Evolutionary conservation across 2,113 vertebrate species (phyloP), one percentile per base, ranked within the genome.

Genomic region (Cyprichromis sp.): DNA sequence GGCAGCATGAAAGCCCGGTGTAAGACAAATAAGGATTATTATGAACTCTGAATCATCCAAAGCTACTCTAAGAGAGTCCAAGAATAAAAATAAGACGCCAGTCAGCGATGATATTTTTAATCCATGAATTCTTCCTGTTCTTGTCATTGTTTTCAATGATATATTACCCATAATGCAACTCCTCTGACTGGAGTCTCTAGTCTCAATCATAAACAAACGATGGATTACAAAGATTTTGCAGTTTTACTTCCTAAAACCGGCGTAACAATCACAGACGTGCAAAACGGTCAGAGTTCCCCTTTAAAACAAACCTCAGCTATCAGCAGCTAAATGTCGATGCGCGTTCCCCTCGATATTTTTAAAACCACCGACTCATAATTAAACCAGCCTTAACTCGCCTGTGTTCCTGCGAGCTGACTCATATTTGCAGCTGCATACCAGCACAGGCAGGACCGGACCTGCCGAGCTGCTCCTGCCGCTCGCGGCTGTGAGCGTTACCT

Each of bases 401-500:
- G 78, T 5, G 68, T 2, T 36, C 53, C 5, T 16, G 86, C 57
- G 7, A 24, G 36, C 7, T 19, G 6, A 42, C 14, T 79, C 82
- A 11, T 29, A 34, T 2, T 0, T 7, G 45, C 24, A 50, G 71
- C 50, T 81, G 86, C 91, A 92, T 93, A 80, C 91, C 89, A 79
- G n/a, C 40, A 5, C 40, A 6, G 90, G 84, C 92, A 91, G 34
- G 94, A 92, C 86, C 1, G 2, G 66, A 89, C 94, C 13, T 84
- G 93, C 63, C 3, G 29, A 10, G 29, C n/a, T 8, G 80, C 53
- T 71, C 24, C 81, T 2, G 21, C 31, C 2, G 12, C 31, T 50
- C 82, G 34, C 14, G 2, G 16, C 47, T 5, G 42, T 19, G 6
- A 7, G 83, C 31, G 9, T 87, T 80, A 99, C 98, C 98, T 99